These are phyloP conservation scores for Megalopta genalis DNA, from an alignment of 1,140 invertebrate species.

Conservation along the genomic window DNA sequence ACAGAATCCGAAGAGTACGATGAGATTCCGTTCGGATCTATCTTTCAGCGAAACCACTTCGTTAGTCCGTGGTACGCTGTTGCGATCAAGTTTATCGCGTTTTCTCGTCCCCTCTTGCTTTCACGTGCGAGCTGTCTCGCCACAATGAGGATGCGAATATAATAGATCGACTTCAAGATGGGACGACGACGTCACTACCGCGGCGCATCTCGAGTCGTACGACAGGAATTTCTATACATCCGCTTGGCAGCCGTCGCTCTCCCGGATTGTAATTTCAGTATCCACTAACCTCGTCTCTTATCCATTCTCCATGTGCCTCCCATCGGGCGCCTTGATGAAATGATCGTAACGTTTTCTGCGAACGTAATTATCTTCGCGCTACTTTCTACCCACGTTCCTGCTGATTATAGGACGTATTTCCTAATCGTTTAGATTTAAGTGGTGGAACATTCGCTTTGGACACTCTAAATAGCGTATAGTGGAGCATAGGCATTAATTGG, in stretches of 20 bases:
- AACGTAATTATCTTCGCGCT: constrained; percentile 23
- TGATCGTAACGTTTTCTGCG: constrained; percentile 18
- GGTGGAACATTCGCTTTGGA: too few relatives aligned
- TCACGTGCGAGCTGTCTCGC: constrained; percentile 28
- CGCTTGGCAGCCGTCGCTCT: constrained; percentile 33
- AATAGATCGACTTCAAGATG: constrained; percentile 52
- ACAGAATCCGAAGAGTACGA: constrained; percentile 16
- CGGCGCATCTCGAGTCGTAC: constrained; percentile 31
- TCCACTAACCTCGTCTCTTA: constrained; percentile 32
- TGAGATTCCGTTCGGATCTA: not conserved
- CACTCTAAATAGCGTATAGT: too few relatives aligned
- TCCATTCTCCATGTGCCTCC: not conserved
- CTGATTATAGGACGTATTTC: too few relatives aligned
- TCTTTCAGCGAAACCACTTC: constrained; percentile 31
- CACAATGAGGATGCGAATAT: constrained; percentile 45
- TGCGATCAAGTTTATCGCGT: constrained; percentile 30
- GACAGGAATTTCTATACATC: constrained; percentile 49
- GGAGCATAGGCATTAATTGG: too few relatives aligned
- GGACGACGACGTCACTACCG: constrained; percentile 10
- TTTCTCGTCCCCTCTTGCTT: constrained; percentile 15
- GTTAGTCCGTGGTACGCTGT: constrained; percentile 5
- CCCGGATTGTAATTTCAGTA: constrained; percentile 54
- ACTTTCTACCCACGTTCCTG: not conserved
- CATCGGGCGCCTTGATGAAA: constrained; percentile 5
- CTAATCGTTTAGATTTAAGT: too few relatives aligned